A percentile compares a stretch with the other conserved stretches of the same genome.
These are phyloP conservation scores for Diogma glabrata DNA, from an alignment of 2,888 invertebrate species.

Conservation along the genomic window DNA sequence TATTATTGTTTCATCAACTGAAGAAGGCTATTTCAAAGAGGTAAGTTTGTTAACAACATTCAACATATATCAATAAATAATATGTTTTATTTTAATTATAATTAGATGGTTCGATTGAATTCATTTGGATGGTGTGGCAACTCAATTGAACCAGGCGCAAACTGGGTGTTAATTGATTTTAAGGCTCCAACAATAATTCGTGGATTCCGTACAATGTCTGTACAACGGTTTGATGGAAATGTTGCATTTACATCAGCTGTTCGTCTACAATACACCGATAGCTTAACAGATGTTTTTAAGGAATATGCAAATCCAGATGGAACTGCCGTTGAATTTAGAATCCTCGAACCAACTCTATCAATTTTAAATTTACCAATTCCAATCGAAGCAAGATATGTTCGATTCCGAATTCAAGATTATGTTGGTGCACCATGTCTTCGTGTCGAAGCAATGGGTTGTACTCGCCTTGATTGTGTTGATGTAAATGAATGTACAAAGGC, in stretches of 20 bases:
- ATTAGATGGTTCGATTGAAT: constrained; percentile 69
- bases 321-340: constrained; percentile 84
- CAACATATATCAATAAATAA: too few relatives aligned
- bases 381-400: constrained; percentile 79
- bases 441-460: constrained; percentile 86
- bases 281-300: constrained; percentile 77
- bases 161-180: constrained; percentile 80
- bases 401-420: constrained; percentile 78
- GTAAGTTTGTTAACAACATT: constrained; percentile 37
- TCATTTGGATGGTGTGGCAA: constrained; percentile 86
- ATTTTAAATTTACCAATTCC: constrained; percentile 82
- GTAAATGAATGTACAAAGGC: constrained; percentile 76
- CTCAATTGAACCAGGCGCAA: constrained; percentile 71
- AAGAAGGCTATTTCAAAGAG: constrained; percentile 70
- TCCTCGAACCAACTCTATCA: constrained; percentile 80
- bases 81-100: constrained; percentile 6
- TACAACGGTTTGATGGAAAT: constrained; percentile 67
- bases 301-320: constrained; percentile 90
- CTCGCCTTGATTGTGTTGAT: constrained; percentile 77
- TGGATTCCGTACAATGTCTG: constrained; percentile 85
- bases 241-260: constrained; percentile 85
- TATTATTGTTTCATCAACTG: constrained; percentile 71
- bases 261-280: constrained; percentile 73
- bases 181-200: constrained; percentile 79
- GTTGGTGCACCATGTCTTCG: constrained; percentile 80